These are phyloP conservation scores for Turritopsis dohrnii DNA, from an alignment of 30 jellyfish, hydroid and myxozoan species.

Conservation along the genomic window DNA sequence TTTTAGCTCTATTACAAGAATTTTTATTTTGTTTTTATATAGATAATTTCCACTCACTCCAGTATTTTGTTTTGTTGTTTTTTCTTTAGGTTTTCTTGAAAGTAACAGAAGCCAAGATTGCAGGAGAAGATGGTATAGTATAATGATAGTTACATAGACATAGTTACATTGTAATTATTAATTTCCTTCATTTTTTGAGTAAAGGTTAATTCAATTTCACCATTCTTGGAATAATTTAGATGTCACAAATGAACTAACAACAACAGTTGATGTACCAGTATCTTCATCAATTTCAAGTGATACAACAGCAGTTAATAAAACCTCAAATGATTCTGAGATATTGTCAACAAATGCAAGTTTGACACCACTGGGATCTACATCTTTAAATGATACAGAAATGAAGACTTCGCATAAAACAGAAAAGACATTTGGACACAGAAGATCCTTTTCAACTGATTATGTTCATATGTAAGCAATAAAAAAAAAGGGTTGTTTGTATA, in stretches of 20 bases:
- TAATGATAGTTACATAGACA: too few relatives aligned
- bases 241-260: background rate
- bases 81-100: slow-evolving; percentile 71
- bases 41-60: background rate
- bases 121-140: slow-evolving; percentile 30
- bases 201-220: background rate
- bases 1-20: background rate
- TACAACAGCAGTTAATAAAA: background rate
- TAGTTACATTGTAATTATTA: background rate
- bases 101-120: slow-evolving; percentile 82
- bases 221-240: background rate
- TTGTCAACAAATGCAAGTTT: background rate
- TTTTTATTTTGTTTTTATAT: too few relatives aligned
- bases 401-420: background rate
- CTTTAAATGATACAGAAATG: background rate
- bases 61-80: background rate
- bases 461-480: background rate
- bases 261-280: background rate
- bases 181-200: background rate
- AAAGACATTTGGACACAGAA: slow-evolving; percentile 10
- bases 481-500: background rate
- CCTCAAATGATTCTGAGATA: background rate
- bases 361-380: background rate
- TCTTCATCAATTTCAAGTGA: background rate
- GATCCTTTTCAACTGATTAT: slow-evolving; percentile 12